phyloP scores from a whole-genome alignment of 2,113 vertebrate species.

The Probosciger aterrimus region DNA sequence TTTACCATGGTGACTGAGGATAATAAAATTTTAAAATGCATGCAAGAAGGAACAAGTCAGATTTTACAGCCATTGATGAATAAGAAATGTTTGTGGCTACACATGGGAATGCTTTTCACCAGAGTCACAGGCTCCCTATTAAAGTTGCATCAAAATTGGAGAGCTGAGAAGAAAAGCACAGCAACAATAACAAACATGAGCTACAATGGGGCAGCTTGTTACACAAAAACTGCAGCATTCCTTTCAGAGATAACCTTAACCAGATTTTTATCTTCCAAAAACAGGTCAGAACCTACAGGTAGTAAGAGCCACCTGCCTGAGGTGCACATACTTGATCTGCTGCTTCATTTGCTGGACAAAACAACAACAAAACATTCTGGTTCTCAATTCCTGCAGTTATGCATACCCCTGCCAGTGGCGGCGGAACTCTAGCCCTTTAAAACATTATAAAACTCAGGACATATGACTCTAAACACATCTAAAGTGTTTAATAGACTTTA shows the following conservation, averaged over 20 bases:
- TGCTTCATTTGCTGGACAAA: background rate
- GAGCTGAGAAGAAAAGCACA: background rate
- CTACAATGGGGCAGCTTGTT: background rate
- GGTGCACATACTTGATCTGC: background rate
- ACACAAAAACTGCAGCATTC: background rate
- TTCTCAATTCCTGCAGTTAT: background rate
- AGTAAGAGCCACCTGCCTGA: background rate
- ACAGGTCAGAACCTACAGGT: background rate
- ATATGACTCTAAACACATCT: background rate
- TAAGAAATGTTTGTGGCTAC: background rate
- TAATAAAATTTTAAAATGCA: conserved; percentile 8
- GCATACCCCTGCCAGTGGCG: background rate
- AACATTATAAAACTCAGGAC: background rate
- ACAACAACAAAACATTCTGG: background rate
- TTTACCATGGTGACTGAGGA: conserved; percentile 15
- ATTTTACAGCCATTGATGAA: background rate
- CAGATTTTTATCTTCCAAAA: background rate
- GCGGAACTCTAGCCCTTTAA: background rate
- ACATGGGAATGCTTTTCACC: background rate
- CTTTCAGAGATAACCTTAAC: background rate
- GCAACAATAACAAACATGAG: background rate
- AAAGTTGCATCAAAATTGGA: background rate
- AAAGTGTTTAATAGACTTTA: background rate
- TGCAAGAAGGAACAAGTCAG: conserved; percentile 31
- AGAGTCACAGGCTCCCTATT: background rate